Conservation (phyloP, 2,888 invertebrate genomes). For the Drosophila incognita region DNA sequence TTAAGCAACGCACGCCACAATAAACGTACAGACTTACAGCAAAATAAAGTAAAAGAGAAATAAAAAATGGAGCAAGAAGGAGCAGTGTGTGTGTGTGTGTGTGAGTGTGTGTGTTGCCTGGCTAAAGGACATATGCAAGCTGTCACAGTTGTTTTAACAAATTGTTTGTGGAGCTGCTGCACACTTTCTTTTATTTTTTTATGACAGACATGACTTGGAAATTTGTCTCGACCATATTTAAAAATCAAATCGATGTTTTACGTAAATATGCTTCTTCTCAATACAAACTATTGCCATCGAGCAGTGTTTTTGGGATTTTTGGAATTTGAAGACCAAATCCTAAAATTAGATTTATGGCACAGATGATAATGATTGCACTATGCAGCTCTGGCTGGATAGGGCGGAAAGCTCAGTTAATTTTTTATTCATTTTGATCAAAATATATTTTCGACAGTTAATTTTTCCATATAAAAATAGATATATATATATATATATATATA, state of each 20-base stretch:
- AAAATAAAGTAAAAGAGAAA: constrained; percentile 27
- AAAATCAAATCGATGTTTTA: constrained; percentile 16
- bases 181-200: constrained; percentile 19
- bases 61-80: constrained; percentile 4
- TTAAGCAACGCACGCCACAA: constrained; percentile 79
- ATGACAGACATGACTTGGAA: constrained; percentile 35
- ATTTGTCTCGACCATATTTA: constrained; percentile 33
- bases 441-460: too few relatives aligned
- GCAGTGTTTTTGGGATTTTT: not conserved
- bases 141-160: constrained; percentile 81
- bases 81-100: constrained; percentile 8
- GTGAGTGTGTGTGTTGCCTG: constrained; percentile 18
- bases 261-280: not conserved
- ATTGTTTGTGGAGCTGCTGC: constrained; percentile 64
- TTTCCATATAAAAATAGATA: too few relatives aligned
- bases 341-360: not conserved
- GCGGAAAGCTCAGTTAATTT: not conserved
- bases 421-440: too few relatives aligned
- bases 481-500: too few relatives aligned
- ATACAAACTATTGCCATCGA: not conserved
- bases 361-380: not conserved
- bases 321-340: not conserved
- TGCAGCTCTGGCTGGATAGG: too few relatives aligned
- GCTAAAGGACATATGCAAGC: constrained; percentile 78
- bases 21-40: constrained; percentile 60